phyloP scores from a whole-genome alignment of 64 coral and sea anemone genomes.

The Montipora foliosa region DNA sequence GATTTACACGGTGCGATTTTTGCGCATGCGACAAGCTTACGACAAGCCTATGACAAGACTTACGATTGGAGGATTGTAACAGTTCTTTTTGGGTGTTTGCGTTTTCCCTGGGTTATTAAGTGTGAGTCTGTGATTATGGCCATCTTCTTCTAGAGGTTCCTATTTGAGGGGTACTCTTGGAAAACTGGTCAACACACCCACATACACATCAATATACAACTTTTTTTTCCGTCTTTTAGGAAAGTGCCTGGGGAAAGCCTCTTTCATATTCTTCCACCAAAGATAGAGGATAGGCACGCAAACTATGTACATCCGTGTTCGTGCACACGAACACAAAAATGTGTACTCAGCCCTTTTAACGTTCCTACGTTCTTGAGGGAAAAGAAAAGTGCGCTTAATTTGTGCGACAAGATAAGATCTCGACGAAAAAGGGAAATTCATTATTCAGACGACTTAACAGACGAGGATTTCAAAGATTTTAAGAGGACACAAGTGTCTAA shows the following conservation, averaged over 20 bases:
- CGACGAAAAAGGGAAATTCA: not conserved
- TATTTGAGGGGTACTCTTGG: too few relatives aligned
- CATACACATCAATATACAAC: too few relatives aligned
- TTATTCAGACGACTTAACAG: conserved; percentile 53
- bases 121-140: too few relatives aligned
- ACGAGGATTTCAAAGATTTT: conserved; percentile 12
- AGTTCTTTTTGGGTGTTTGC: too few relatives aligned
- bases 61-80: too few relatives aligned
- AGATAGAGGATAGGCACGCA: not conserved
- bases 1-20: too few relatives aligned
- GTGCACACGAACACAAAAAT: not conserved
- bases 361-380: not conserved
- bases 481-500: not conserved
- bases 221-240: not conserved
- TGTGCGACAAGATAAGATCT: not conserved
- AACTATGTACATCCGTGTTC: not conserved
- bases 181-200: too few relatives aligned
- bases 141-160: too few relatives aligned
- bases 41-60: too few relatives aligned
- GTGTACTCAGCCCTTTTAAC: too few relatives aligned
- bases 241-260: not conserved
- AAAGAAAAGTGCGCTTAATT: not conserved
- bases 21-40: too few relatives aligned
- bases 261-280: conserved; percentile 2
- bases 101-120: too few relatives aligned